A percentile compares a stretch with the other conserved stretches of the same genome.
Evolutionary conservation across 2,113 vertebrate species (phyloP).

Genomic region (Sinocyclocheilus grahami): DNA sequence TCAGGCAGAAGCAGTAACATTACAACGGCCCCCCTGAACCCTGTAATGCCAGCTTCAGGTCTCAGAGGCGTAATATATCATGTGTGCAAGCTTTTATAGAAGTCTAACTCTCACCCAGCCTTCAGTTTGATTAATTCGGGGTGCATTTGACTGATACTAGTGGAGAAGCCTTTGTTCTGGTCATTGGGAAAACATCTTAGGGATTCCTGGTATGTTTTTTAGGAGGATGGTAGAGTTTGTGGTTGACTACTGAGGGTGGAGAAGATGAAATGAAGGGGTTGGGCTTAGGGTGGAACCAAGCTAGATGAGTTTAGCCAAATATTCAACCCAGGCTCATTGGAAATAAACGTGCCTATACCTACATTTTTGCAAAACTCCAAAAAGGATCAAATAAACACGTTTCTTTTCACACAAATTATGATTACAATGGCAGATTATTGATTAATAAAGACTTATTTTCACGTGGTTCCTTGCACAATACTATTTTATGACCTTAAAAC

Average conservation of each 20-base stretch:
- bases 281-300: conserved; percentile 17
- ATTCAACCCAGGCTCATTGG: background rate
- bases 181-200: conserved; percentile 12
- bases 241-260: conserved; percentile 3
- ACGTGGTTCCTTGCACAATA: background rate
- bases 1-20: conserved; percentile 14
- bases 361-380: background rate
- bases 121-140: background rate
- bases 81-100: background rate
- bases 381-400: background rate
- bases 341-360: background rate
- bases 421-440: background rate
- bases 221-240: background rate
- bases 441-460: background rate
- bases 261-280: conserved; percentile 12
- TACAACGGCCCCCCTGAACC: background rate
- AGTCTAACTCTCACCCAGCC: background rate
- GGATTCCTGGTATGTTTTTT: conserved; percentile 19
- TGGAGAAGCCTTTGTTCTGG: conserved; percentile 9
- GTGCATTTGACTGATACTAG: background rate
- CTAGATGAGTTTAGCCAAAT: background rate
- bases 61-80: conserved; percentile 12
- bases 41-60: background rate
- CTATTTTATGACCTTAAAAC: background rate
- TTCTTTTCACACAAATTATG: background rate